Evolutionary conservation across 2,888 invertebrate species (phyloP), one percentile per base, ranked within the genome.

Genomic region (Volucella inanis): DNA sequence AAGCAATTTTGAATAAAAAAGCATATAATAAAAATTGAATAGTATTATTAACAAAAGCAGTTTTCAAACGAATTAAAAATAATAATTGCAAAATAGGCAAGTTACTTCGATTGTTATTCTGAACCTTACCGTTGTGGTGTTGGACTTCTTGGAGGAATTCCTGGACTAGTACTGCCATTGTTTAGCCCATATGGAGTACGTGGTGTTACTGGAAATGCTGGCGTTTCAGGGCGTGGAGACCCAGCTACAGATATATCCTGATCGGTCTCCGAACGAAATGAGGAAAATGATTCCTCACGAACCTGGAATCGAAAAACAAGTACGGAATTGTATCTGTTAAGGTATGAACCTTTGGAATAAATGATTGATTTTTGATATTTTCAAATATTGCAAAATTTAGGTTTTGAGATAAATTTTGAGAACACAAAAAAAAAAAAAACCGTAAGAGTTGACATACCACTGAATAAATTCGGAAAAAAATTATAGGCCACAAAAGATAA

Each of bases 181-280:
- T 89, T 88, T 3, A 87, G 70, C 0, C 88, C 95, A 93, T 96
- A 96, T 12, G 97, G 98, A 8, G 97, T 98, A 89, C 97, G 95
- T 77, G 97, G 97, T 89, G 96, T 96, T 72, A 97, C 97, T 81
- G 98, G 98, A 93, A 98, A 98, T 72, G 97, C 96, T 54, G 98
- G 98, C 22, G 98, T 98, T 91, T 97, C 97, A 38, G 97, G 97
- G 81, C 97, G 94, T 86, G 94, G 93, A 43, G 93, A 93, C 68
- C 93, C 93, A 83, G 93, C 93, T 12, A 93, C 92, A 57, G 95
- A 94, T 89, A 94, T 93, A 82, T 94, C 93, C 18, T 92, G 91
- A 87, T 93, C 93, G 87, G 93, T 93, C 85, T 93, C 93, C 55
- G 94, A 94, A 87, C 95, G 94, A 93, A 95, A 95, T 90, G 95